Conservation (phyloP, 2,113 vertebrate species). For the Psophia crepitans region DNA sequence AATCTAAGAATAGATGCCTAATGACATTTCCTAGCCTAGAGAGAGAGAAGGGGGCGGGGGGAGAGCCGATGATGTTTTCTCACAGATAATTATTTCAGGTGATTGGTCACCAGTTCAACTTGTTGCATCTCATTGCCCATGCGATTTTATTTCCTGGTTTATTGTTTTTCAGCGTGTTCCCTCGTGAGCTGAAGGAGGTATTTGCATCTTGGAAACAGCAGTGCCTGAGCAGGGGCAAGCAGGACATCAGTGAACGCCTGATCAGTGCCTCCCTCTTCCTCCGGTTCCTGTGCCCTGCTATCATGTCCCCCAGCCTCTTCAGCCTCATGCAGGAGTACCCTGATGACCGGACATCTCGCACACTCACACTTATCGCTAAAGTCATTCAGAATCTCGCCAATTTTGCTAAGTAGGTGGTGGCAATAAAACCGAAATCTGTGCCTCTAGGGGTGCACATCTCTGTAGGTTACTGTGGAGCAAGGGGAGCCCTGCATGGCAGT, state of each 20-base stretch:
- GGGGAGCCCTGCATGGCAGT: neutral
- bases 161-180: slow-evolving; percentile 83
- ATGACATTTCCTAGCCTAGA: slow-evolving; percentile 19
- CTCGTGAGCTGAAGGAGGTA: slow-evolving; percentile 94
- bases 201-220: slow-evolving; percentile 95
- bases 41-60: neutral
- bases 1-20: slow-evolving; percentile 40
- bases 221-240: slow-evolving; percentile 85
- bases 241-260: slow-evolving; percentile 90
- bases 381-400: slow-evolving; percentile 99
- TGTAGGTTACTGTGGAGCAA: neutral
- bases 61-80: neutral
- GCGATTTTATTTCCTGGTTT: neutral
- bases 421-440: neutral
- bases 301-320: slow-evolving; percentile 98
- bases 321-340: slow-evolving; percentile 95
- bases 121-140: neutral
- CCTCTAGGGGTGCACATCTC: neutral
- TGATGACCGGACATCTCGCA: slow-evolving; percentile 89
- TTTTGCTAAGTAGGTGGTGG: slow-evolving; percentile 88
- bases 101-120: neutral
- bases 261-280: slow-evolving; percentile 96
- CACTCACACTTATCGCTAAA: slow-evolving; percentile 94
- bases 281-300: slow-evolving; percentile 94
- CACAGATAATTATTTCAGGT: neutral